phyloP scores from a whole-genome alignment of 2,797 vertebrate genomes.

The Eospalax fontanierii region DNA sequence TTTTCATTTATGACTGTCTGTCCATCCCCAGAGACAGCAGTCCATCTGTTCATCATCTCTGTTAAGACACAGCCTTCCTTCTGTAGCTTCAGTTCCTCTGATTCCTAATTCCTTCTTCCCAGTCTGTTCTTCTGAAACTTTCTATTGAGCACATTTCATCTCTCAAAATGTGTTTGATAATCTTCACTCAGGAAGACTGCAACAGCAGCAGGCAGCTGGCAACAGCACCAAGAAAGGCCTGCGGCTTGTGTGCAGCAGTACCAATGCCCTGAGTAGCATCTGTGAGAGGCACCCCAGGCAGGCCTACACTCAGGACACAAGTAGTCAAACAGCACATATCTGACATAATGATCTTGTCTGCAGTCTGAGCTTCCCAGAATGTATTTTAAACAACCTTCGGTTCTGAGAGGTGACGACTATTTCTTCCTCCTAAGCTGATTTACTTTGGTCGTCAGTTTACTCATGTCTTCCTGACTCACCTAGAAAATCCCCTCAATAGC shows the following conservation, averaged over 20 bases:
- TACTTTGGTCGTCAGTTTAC: slow-evolving; percentile 48
- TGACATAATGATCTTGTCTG: slow-evolving; percentile 59
- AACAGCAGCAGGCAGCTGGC: slow-evolving; percentile 85
- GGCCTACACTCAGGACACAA: slow-evolving; percentile 72
- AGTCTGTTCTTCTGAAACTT: slow-evolving; percentile 66
- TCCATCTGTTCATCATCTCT: slow-evolving; percentile 56
- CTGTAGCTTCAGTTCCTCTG: slow-evolving; percentile 59
- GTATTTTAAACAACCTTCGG: slow-evolving; percentile 66
- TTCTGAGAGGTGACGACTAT: slow-evolving; percentile 70
- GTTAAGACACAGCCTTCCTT: slow-evolving; percentile 51
- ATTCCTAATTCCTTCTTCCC: slow-evolving; percentile 56
- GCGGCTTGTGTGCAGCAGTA: neutral
- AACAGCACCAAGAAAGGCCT: slow-evolving; percentile 83
- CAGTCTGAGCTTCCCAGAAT: slow-evolving; percentile 60
- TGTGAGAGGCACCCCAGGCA: slow-evolving; percentile 76
- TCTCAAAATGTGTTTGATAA: slow-evolving; percentile 84
- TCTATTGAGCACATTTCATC: slow-evolving; percentile 66
- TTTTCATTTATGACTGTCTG: slow-evolving; percentile 41
- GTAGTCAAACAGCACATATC: slow-evolving; percentile 80
- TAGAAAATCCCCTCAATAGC: slow-evolving; percentile 70
- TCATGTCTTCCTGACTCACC: slow-evolving; percentile 63
- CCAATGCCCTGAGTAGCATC: slow-evolving; percentile 79
- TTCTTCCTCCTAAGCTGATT: slow-evolving; percentile 68
- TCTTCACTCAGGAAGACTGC: slow-evolving; percentile 80
- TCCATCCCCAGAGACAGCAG: neutral